Evolutionary conservation across 1,140 invertebrate species (phyloP), one percentile per base, ranked within the genome.

Genomic region (Venustaconcha ellipsiformis): DNA sequence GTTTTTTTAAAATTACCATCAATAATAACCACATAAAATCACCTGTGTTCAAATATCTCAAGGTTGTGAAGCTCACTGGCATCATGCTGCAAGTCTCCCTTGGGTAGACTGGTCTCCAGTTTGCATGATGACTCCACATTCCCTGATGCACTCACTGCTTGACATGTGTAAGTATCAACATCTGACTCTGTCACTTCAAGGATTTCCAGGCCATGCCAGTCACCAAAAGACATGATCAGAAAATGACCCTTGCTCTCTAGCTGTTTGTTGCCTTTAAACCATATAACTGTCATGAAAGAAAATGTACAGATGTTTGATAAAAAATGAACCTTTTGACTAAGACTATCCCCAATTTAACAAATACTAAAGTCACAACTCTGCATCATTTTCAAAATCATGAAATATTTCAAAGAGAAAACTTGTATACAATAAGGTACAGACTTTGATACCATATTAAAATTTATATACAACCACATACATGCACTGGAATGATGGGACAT

Each of bases 161-260:
- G 67, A 0, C 67, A 69, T 8, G 62, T 77, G 23, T 77, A 77
- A 26, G 18, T 57, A 1, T 70, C 75, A 30, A 66, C 70, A 67
- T 77, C 75, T 14, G 26, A 23, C 13, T 64, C 63, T 37, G 30
- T 30, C 2, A 70, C 20, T 60, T 30, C 56, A 14, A 63, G 37
- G 6, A 77, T 55, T 26, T 77, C 75, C 12, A 71, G 37, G 14
- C 75, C 75, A 58, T 18, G 59, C 75, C 75, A 77, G 30, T 77
- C 75, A 8, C 75, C 75, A 15, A 71, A 56, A 6, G 59, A 66
- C n/a, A 77, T 30, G 20, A 77, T 67, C 13, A 67, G 59, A 66
- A 67, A 71, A 5, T 58, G 48, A 18, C 17, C 15, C 18, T 60
- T 66, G 13, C 67, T 70, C n/a, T 71, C 62, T 48, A 77, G 30